Evolutionary conservation across 2,888 invertebrate genomes (phyloP), one percentile per base, ranked within the genome.

Genomic region (Caenorhabditis sp.): DNA sequence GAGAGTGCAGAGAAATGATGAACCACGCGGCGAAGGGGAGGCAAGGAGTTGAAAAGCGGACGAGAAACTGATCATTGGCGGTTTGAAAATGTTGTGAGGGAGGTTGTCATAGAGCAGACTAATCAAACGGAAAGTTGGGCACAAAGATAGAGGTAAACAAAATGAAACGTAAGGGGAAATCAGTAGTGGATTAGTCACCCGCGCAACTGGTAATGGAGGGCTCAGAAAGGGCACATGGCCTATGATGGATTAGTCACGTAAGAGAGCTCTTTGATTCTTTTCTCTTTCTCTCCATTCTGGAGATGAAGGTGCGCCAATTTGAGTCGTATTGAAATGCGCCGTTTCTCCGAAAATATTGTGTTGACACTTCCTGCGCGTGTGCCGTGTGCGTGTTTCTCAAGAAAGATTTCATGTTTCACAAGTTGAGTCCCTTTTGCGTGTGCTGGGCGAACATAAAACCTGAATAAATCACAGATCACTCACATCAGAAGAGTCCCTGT

Each of bases 21-120:
- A 39, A 37, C 24, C 53, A 39, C 53, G 53, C 37, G 53, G 37
- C 26, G 4, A 20, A 39, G 39, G 22, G 20, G 35, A 24, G 37
- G n/a, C n/a, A 22, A 30, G 27, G 20, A 37, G 52, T 52, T 52
- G 52, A 52, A 52, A 50, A 46, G 20, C 24, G 35, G 13, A 27
- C 13, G 32, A 17, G 22, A 41, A 43, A 45, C 20, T 68, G 66
- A 68, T 68, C 66, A 68, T 68, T 68, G 66, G 48, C 65, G 48
- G 56, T 56, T 68, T 32, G 20, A 24, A 37, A 27, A 46, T 30
- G 26, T 20, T 9, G 26, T 17, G 22, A 9, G 27, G 9, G 15
- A 30, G 32, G 43, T 37, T 58, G 30, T 22, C 15, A 17, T 32
- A 6, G 35, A 8, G 30, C 6, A 43, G 43, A 22, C 37, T 26